phyloP scores from a whole-genome alignment of 35 echinoderm and acorn worm genomes.

The Heliocidaris tuberculata region DNA sequence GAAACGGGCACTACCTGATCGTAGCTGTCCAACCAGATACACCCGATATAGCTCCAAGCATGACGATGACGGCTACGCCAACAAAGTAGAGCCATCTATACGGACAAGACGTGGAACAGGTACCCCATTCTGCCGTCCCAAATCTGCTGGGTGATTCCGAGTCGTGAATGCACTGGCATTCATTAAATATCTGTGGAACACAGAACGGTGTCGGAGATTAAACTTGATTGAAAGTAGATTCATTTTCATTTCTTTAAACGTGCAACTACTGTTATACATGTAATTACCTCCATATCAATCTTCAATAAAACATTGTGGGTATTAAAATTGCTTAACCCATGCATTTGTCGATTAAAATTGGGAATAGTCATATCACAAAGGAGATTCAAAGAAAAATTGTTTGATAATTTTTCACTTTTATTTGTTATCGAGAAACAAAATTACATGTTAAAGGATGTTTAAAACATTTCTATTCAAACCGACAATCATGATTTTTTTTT shows the following conservation, averaged over 20 bases:
- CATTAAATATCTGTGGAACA: neutral
- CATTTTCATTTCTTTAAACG: neutral
- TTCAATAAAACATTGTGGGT: too few species aligned
- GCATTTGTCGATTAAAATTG: too few species aligned
- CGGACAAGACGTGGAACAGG: neutral
- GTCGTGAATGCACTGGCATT: neutral
- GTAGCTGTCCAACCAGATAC: slow-evolving; percentile 24
- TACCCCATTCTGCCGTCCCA: neutral
- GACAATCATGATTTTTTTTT: too few species aligned
- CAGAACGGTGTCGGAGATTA: neutral
- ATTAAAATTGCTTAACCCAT: too few species aligned
- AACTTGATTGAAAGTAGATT: neutral
- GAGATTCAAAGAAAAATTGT: too few species aligned
- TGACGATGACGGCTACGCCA: neutral
- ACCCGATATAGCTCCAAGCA: neutral
- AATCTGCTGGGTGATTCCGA: neutral
- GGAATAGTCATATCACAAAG: too few species aligned
- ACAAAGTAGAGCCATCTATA: slow-evolving; percentile 40
- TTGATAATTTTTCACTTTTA: too few species aligned
- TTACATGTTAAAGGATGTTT: too few species aligned
- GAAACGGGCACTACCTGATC: neutral
- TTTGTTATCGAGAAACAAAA: too few species aligned
- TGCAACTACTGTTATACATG: too few species aligned
- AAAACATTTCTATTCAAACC: too few species aligned
- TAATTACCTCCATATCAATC: too few species aligned